A percentile compares a stretch with the other conserved stretches of the same genome.
Conservation (phyloP, 2,113 vertebrate genomes). For the Nibea coibor region DNA sequence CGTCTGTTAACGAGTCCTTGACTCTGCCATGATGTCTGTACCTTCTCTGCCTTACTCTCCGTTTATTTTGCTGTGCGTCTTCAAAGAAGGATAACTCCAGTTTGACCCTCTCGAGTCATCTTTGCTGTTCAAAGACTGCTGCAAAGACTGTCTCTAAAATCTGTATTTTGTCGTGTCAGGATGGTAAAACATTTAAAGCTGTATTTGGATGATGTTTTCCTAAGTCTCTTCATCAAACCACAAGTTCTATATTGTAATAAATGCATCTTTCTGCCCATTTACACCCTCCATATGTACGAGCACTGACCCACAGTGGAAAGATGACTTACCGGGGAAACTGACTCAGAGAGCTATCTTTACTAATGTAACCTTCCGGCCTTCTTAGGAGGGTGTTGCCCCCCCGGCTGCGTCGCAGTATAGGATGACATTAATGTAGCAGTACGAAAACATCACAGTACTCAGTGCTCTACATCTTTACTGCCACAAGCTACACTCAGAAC, state of each 20-base stretch:
- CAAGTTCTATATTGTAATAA: neutral
- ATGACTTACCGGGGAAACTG: neutral
- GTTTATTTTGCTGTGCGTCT: neutral
- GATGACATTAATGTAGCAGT: conserved; percentile 1
- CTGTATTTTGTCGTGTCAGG: neutral
- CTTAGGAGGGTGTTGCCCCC: neutral
- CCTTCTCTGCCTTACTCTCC: too few species aligned
- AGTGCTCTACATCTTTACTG: conserved; percentile 2
- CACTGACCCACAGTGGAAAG: neutral
- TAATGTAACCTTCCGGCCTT: neutral
- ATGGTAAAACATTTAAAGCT: neutral
- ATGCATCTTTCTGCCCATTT: neutral
- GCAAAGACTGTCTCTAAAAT: too few species aligned
- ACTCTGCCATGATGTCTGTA: too few species aligned
- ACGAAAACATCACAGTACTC: conserved; percentile 7
- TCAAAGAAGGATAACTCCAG: neutral
- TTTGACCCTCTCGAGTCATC: neutral
- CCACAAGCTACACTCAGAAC: conserved; percentile 29
- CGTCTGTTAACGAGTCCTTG: too few species aligned
- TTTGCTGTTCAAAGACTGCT: neutral
- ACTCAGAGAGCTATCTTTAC: neutral
- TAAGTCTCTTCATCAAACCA: too few species aligned
- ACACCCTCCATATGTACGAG: neutral
- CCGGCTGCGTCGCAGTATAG: conserved; percentile 13
- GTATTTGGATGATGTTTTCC: neutral